Percentiles rank a stretch among this genome's conserved stretches.
Conservation (phyloP, 2,888 invertebrate species). For the Macrosoma leucophasiata region DNA sequence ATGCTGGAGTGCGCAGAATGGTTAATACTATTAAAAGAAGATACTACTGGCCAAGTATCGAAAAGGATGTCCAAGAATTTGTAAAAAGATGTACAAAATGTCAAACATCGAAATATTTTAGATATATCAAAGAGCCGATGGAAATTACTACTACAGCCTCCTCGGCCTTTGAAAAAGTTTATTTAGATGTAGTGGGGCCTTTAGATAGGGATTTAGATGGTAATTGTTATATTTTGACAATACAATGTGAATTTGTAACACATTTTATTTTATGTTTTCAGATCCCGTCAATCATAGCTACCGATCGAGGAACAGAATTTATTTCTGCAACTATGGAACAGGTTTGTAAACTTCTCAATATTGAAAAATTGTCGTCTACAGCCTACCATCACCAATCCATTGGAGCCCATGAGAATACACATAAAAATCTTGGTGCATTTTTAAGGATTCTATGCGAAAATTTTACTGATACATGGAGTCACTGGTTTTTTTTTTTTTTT, state of each 20-base stretch:
- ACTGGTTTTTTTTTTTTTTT: too few species aligned
- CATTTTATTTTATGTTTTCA: conserved; percentile 2
- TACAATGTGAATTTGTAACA: conserved; percentile 16
- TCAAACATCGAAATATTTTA: conserved; percentile 16
- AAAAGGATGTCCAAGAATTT: conserved; percentile 19
- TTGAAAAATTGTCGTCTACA: conserved; percentile 17
- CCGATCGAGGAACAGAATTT: conserved; percentile 4
- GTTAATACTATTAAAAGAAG: conserved; percentile 12
- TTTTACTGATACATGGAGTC: conserved; percentile 15
- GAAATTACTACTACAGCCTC: conserved; percentile 12
- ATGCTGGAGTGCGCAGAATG: conserved; percentile 13
- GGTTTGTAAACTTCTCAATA: conserved; percentile 17
- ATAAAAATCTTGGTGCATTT: neutral
- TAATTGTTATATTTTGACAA: conserved; percentile 17
- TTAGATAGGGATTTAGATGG: conserved; percentile 16
- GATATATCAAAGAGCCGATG: conserved; percentile 13
- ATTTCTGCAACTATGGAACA: conserved; percentile 10
- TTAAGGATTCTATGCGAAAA: conserved; percentile 8
- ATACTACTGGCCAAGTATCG: conserved; percentile 10
- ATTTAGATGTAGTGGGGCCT: conserved; percentile 12
- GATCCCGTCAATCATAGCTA: conserved; percentile 1
- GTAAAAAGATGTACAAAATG: conserved; percentile 21
- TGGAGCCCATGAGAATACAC: conserved; percentile 6
- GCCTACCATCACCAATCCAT: conserved; percentile 19
- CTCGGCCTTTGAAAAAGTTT: conserved; percentile 21